phyloP scores from a whole-genome alignment of 2,888 invertebrate genomes.

The Anticlea derivata region DNA sequence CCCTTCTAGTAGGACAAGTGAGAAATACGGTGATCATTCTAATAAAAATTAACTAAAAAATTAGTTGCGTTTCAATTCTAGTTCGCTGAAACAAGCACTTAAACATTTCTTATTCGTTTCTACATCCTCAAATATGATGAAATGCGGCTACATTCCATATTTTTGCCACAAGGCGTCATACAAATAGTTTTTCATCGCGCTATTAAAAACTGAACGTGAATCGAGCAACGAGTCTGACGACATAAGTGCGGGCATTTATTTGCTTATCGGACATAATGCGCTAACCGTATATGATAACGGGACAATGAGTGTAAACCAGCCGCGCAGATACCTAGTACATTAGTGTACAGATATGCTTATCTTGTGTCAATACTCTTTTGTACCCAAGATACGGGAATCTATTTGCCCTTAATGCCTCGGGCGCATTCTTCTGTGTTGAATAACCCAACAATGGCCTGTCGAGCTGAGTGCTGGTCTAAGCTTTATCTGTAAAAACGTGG shows the following conservation, averaged over 20 bases:
- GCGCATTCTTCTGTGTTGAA: slow-evolving; percentile 74
- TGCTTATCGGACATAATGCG: slow-evolving; percentile 79
- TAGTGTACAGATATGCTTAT: slow-evolving; percentile 78
- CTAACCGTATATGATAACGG: slow-evolving; percentile 76
- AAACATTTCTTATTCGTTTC: no score
- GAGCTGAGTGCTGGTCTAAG: slow-evolving; percentile 17
- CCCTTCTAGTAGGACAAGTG: no score
- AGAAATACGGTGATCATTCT: no score
- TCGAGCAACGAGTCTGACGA: slow-evolving; percentile 44
- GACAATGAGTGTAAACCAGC: slow-evolving; percentile 76
- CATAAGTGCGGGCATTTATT: slow-evolving; percentile 62
- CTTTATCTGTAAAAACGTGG: slow-evolving; percentile 55
- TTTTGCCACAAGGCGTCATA: slow-evolving; percentile 23
- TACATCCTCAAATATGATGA: background rate
- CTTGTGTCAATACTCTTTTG: slow-evolving; percentile 82
- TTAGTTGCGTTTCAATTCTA: no score
- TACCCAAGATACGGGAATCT: slow-evolving; percentile 77
- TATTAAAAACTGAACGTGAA: slow-evolving; percentile 36
- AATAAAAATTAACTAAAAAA: no score
- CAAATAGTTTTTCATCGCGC: slow-evolving; percentile 37
- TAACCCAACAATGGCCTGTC: slow-evolving; percentile 68
- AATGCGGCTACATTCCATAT: slow-evolving; percentile 14
- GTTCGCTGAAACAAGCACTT: no score
- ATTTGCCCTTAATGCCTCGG: slow-evolving; percentile 76
- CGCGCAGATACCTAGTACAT: slow-evolving; percentile 67